These are phyloP conservation scores for Liparis tanakae DNA, from an alignment of 2,797 vertebrate genomes.

Conservation along the genomic window DNA sequence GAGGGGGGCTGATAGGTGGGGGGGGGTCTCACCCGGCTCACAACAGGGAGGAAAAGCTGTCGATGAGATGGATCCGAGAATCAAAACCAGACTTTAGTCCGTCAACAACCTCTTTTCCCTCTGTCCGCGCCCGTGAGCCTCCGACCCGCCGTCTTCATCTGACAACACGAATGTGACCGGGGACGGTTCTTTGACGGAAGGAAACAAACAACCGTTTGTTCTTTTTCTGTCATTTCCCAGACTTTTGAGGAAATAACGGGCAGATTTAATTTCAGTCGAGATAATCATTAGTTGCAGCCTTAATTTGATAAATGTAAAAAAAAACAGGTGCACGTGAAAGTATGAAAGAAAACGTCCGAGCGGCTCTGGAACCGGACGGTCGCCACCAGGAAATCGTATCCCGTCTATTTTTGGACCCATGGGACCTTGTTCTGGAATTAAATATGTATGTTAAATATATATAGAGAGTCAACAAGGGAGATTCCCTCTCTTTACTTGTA, in stretches of 20 bases:
- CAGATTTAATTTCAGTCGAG: neutral
- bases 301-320: neutral
- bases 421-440: no score
- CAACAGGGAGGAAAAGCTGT: conserved; percentile 21
- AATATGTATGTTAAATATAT: no score
- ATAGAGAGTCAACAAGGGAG: no score
- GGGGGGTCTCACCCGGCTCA: conserved; percentile 1
- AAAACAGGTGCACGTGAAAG: no score
- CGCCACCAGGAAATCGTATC: no score
- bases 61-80: conserved; percentile 56
- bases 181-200: neutral
- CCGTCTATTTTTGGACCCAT: no score
- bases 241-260: neutral
- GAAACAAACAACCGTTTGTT: neutral
- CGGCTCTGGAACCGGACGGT: no score
- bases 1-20: neutral
- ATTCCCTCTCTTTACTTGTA: no score
- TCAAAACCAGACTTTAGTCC: conserved; percentile 21
- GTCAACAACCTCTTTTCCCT: neutral
- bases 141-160: neutral
- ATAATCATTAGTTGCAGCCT: neutral
- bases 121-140: neutral
- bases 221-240: neutral
- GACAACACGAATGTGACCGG: conserved; percentile 9
- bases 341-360: no score